A percentile compares a stretch with the other conserved stretches of the same genome.
phyloP scores from a whole-genome alignment of 2,113 vertebrate species.

The Leucoraja erinaceus region DNA sequence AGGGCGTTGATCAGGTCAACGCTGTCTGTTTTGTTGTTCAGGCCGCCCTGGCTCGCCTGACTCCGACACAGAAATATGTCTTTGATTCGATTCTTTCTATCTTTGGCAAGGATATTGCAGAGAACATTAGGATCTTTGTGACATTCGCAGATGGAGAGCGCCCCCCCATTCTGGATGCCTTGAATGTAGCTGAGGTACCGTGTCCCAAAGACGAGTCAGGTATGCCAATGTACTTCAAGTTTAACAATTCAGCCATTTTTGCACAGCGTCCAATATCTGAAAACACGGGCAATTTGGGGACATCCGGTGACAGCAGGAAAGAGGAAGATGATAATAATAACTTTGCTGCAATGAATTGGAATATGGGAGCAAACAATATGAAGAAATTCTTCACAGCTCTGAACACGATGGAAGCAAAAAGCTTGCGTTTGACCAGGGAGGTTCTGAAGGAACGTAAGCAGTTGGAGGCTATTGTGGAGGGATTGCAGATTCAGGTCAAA shows the following conservation, averaged over 20 bases:
- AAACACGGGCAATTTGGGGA: too few species aligned
- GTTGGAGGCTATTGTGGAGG: too few species aligned
- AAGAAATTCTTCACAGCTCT: too few species aligned
- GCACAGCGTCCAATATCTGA: neutral
- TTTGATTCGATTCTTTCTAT: slow-evolving; percentile 44
- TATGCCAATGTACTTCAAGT: slow-evolving; percentile 41
- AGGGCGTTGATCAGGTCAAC: slow-evolving; percentile 43
- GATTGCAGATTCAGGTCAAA: too few species aligned
- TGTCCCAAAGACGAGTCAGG: slow-evolving; percentile 23
- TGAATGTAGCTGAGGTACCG: slow-evolving; percentile 37
- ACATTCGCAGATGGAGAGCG: slow-evolving; percentile 48
- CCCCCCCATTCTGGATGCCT: slow-evolving; percentile 39
- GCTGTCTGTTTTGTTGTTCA: slow-evolving; percentile 48
- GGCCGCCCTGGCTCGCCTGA: slow-evolving; percentile 43
- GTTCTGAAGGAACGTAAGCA: too few species aligned
- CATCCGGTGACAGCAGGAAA: too few species aligned
- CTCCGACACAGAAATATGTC: slow-evolving; percentile 45
- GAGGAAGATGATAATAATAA: too few species aligned
- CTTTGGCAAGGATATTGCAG: slow-evolving; percentile 47
- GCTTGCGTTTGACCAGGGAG: too few species aligned
- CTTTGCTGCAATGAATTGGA: too few species aligned
- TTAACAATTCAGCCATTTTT: slow-evolving; percentile 40
- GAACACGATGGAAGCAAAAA: too few species aligned
- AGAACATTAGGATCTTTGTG: slow-evolving; percentile 48
- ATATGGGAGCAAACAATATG: too few species aligned